phyloP scores from a whole-genome alignment of 2,113 vertebrate species.

The Falco punctatus region DNA sequence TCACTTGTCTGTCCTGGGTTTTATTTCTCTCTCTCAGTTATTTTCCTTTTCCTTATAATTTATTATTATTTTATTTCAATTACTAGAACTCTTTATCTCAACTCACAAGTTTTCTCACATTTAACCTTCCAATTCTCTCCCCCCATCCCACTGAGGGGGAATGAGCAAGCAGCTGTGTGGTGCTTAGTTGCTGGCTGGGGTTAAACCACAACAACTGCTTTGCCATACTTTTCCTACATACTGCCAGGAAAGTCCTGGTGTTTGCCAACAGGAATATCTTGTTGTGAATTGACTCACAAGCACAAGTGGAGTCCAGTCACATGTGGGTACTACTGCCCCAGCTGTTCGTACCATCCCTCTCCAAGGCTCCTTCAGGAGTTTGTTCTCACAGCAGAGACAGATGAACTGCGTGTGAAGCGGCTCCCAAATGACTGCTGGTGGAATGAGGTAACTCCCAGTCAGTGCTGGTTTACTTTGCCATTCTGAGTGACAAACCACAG shows the following conservation, averaged over 20 bases:
- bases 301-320: background rate
- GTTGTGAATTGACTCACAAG: background rate
- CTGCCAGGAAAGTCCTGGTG: background rate
- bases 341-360: background rate
- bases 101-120: no score
- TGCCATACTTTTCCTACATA: background rate
- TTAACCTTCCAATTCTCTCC: no score
- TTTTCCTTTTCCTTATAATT: background rate
- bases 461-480: background rate
- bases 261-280: background rate
- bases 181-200: background rate
- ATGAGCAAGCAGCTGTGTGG: accelerated
- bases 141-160: accelerated
- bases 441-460: background rate
- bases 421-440: background rate
- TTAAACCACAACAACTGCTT: background rate
- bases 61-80: background rate
- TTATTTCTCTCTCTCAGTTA: background rate
- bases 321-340: background rate
- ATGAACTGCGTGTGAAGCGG: background rate
- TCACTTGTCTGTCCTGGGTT: background rate
- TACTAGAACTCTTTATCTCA: no score
- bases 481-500: background rate
- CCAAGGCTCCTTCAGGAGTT: background rate
- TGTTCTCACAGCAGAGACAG: background rate